Conservation (phyloP, 2,888 invertebrate genomes). For the Amaurobius ferox region DNA sequence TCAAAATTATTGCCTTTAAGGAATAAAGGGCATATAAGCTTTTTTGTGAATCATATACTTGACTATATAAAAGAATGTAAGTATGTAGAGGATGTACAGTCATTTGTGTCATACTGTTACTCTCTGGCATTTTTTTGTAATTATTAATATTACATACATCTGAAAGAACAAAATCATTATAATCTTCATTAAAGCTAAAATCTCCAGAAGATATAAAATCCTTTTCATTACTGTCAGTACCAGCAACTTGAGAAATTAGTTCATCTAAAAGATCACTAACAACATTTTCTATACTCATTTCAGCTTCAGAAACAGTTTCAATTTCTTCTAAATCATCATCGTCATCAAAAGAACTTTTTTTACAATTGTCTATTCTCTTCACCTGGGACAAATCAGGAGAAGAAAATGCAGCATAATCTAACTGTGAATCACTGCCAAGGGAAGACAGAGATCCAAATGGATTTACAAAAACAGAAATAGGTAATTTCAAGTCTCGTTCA, state of each 20-base stretch:
- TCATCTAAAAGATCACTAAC: constrained; percentile 59
- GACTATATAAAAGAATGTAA: constrained; percentile 88
- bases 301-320: not conserved
- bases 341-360: constrained; percentile 71
- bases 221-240: constrained; percentile 35
- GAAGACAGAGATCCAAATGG: constrained; percentile 80
- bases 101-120: constrained; percentile 61
- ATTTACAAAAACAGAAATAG: constrained; percentile 84
- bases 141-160: constrained; percentile 30
- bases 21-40: constrained; percentile 86
- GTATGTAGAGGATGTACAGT: constrained; percentile 87
- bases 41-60: constrained; percentile 86
- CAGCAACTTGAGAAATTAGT: constrained; percentile 47
- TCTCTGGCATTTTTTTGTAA: constrained; percentile 44
- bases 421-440: constrained; percentile 76
- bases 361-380: constrained; percentile 51
- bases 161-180: constrained; percentile 71
- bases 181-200: constrained; percentile 68
- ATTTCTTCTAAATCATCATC: constrained; percentile 18
- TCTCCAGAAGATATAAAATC: constrained; percentile 62
- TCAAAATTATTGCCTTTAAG: constrained; percentile 84
- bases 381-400: constrained; percentile 70
- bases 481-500: constrained; percentile 77
- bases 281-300: constrained; percentile 43
- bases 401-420: constrained; percentile 73